Base-by-base conservation (phyloP, 2,113 vertebrate genomes). In the Phrynosoma platyrhinos region DNA sequence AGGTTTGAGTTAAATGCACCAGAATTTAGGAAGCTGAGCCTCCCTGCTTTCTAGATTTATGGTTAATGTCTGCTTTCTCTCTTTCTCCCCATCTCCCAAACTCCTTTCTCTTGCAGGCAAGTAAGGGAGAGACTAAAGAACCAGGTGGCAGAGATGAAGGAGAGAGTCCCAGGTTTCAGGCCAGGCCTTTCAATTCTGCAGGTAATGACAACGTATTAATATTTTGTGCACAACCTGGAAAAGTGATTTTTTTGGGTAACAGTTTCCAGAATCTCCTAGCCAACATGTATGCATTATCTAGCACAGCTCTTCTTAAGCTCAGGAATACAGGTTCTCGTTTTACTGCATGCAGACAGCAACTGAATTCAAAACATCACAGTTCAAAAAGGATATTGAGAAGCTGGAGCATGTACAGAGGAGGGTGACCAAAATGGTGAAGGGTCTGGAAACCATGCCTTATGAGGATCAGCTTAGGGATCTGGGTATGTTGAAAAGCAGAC, bases 161-260 rank as follows among this genome's bases (percentile, higher is more conserved):
- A 95, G n/a, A 95, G 94, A 76, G 95, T 96, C 82, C 97, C 98
- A 25, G 97, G 97, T 89, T 99, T 99, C 94, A 96, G 89, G 87
- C 99, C 98, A 13, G 98, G 99, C 77, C 97, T 99, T 1, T 98
- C 99, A 72, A 98, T 99, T 95, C 93, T 99, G 88, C 99, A 99
- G 98, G 99, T 99, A 93, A 80, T 27, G 9, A 2, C 23, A 25
- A 27, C 18, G 1, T 42, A 16, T 84, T 1, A 30, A 18, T 27
- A 12, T 40, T 77, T 47, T 77, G 36, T 71, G 68, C 66, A 25
- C 16, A 25, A 25, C 64, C 25, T 7, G 23, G 25, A 25, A 7
- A 68, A 25, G 64, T 62, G 14, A 62, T 12, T 71, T 53, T 47
- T 79, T 79, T 2, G 58, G 55, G 14, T 62, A 2, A 16, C 58